Base-by-base conservation (phyloP, 1,140 invertebrate genomes). In the Drosophila bocqueti region DNA sequence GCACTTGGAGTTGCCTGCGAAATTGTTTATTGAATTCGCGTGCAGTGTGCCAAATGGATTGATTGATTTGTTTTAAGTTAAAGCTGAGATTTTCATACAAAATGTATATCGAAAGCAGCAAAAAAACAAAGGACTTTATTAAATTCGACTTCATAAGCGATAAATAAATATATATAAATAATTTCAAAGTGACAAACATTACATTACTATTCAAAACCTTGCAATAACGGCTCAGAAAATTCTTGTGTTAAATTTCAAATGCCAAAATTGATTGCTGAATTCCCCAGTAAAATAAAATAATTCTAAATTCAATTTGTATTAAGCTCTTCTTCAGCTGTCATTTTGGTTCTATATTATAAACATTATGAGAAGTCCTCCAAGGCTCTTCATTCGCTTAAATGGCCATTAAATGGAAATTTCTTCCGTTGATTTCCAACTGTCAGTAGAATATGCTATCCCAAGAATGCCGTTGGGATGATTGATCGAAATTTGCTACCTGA, bases 401-500 rank as follows among this genome's bases (percentile, higher is more conserved):
- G 34, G 13, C 2, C 31, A 73, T 73, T 72, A 69, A 69, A 21
- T 31, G 9, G 13, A 6, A 42, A 72, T 47, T 42, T 36, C 31
- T 34, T 29, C 50, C 11, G 31, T 61, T 61, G 71, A 73, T 49
- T 59, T 78, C 46, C 29, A 61, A 52, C 43, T 46, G 52, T 34
- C 50, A 57, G 26, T 38, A 24, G 40, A 31, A 43, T 75, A 60
- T 52, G 71, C 21, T 67, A 59, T 64, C 68, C 49, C 61, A 47
- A 63, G 40, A 65, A 42, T 47, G 49, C 67, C 31, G 21, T 16
- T 34, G 9, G 11, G 43, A 73, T 74, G 71, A 74, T 74, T 74
- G 71, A 74, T 74, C 68, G 71, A 50, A 43, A 50, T 73, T 61
- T 61, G 67, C n/a, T 72, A 59, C 40, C 69, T 59, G 50, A 50